Evolutionary conservation across 2,113 vertebrate species (phyloP).

Genomic region (Dissostichus mawsoni): DNA sequence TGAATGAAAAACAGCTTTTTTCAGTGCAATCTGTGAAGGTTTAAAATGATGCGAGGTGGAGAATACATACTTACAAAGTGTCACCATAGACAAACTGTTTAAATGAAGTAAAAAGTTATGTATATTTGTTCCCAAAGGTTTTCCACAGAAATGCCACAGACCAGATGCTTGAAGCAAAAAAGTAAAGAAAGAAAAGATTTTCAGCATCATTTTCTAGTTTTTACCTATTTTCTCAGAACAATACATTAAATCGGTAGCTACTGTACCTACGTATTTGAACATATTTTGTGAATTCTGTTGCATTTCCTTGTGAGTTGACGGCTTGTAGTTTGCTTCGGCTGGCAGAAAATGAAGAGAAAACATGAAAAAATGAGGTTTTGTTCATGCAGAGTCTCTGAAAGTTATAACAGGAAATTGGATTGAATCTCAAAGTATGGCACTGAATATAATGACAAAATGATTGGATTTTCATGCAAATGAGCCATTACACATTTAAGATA

Average conservation of each 20-base stretch:
- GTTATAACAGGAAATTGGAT: neutral
- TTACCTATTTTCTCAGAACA: neutral
- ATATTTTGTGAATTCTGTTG: neutral
- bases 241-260: neutral
- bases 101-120: neutral
- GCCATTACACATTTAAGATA: neutral
- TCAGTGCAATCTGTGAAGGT: too few species aligned
- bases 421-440: neutral
- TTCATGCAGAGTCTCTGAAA: neutral
- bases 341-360: neutral
- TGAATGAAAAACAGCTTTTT: too few species aligned
- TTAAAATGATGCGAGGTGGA: too few species aligned
- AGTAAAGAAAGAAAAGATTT: neutral
- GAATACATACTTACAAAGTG: neutral
- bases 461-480: neutral
- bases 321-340: neutral
- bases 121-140: neutral
- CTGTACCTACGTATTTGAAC: neutral
- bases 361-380: neutral
- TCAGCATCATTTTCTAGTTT: neutral
- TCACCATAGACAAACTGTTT: neutral
- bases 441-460: neutral
- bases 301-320: neutral
- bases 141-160: neutral
- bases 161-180: neutral